These are phyloP conservation scores for Plagodis pulveraria DNA, from an alignment of 2,888 invertebrate species.

Conservation along the genomic window DNA sequence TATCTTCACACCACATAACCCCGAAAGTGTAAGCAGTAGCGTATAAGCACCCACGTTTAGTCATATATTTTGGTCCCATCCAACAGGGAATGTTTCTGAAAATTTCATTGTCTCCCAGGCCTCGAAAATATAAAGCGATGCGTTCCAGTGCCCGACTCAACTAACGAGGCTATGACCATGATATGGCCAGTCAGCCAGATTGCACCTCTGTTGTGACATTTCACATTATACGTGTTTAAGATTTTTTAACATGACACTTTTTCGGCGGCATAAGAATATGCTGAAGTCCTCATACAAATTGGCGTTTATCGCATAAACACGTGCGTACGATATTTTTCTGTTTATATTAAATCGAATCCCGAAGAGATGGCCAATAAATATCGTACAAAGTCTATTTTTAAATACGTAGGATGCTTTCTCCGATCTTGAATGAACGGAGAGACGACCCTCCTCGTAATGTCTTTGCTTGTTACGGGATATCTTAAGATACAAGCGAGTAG, in stretches of 20 bases:
- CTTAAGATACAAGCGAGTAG: constrained; percentile 41
- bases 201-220: too few relatives aligned
- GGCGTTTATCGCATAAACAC: constrained; percentile 61
- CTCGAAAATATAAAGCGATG: too few relatives aligned
- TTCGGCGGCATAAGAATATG: constrained; percentile 2
- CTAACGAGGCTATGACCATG: too few relatives aligned
- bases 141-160: too few relatives aligned
- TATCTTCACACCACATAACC: too few relatives aligned
- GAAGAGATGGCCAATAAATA: constrained; percentile 79
- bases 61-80: too few relatives aligned
- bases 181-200: too few relatives aligned
- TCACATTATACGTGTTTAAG: too few relatives aligned
- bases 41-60: too few relatives aligned
- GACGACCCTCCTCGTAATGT: constrained; percentile 79
- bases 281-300: constrained; percentile 53
- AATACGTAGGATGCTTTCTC: constrained; percentile 81
- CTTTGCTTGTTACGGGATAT: constrained; percentile 57
- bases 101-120: too few relatives aligned
- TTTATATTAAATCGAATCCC: constrained; percentile 81
- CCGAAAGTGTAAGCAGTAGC: too few relatives aligned
- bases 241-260: neutral
- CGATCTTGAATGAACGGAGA: constrained; percentile 80
- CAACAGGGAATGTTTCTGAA: too few relatives aligned
- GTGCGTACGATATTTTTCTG: constrained; percentile 74
- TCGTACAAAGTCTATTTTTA: constrained; percentile 80